A percentile compares a stretch with the other conserved stretches of the same genome.
Conservation (phyloP, 2,113 vertebrate species). For the Hippocampus barbouri region DNA sequence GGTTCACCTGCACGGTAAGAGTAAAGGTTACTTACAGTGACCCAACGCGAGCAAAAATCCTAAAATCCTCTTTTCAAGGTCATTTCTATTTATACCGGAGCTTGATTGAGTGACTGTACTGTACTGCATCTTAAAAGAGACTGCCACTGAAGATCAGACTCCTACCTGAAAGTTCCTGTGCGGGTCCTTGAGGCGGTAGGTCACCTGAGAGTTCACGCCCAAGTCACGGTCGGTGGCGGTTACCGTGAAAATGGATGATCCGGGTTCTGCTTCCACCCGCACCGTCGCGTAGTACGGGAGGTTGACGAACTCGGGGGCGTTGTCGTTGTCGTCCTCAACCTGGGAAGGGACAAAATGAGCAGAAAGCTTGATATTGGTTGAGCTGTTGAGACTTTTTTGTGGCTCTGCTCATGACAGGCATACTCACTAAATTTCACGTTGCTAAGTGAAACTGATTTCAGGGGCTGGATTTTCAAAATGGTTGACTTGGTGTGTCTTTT, state of each 20-base stretch:
- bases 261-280: slow-evolving; percentile 87
- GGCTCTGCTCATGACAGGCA: too few relatives aligned
- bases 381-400: background rate
- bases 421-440: too few relatives aligned
- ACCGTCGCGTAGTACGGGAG: slow-evolving; percentile 94
- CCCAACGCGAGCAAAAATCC: background rate
- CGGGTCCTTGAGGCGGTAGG: slow-evolving; percentile 81
- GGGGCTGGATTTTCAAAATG: too few relatives aligned
- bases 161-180: slow-evolving; percentile 85
- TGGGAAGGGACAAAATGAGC: slow-evolving; percentile 23
- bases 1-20: slow-evolving; percentile 68
- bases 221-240: slow-evolving; percentile 85
- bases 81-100: too few relatives aligned
- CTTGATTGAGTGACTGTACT: too few relatives aligned
- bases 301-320: slow-evolving; percentile 84
- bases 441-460: too few relatives aligned
- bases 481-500: too few relatives aligned
- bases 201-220: slow-evolving; percentile 84
- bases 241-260: slow-evolving; percentile 84
- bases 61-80: too few relatives aligned
- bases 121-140: background rate
- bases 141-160: background rate
- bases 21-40: background rate
- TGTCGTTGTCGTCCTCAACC: slow-evolving; percentile 94
- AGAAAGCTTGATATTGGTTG: too few relatives aligned